A percentile compares a stretch with the other conserved stretches of the same genome.
Conservation (phyloP, 2,888 invertebrate species). For the Drosophila pullipes region DNA sequence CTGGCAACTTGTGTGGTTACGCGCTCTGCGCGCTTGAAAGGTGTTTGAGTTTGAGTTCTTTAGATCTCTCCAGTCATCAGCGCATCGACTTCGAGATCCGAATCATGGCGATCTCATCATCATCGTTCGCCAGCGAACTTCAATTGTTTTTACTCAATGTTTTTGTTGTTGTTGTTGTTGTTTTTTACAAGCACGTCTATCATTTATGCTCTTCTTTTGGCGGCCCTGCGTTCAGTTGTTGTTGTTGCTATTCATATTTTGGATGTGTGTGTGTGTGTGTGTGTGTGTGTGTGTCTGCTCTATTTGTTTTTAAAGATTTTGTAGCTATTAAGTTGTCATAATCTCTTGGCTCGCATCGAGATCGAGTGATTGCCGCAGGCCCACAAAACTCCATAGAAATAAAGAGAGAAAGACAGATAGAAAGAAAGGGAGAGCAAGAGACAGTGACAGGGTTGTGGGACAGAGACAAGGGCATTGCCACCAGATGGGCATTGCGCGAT, state of each 20-base stretch:
- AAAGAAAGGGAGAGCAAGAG: neutral
- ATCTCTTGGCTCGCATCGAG: conserved; percentile 62
- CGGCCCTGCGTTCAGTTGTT: conserved; percentile 45
- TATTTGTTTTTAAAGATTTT: conserved; percentile 70
- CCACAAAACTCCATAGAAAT: conserved; percentile 12
- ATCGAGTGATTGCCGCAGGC: conserved; percentile 66
- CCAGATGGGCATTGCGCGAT: conserved; percentile 49
- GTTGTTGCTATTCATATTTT: conserved; percentile 56
- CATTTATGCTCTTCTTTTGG: conserved; percentile 68
- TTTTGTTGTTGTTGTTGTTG: conserved; percentile 28
- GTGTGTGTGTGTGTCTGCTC: conserved; percentile 61
- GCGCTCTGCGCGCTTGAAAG: conserved; percentile 74
- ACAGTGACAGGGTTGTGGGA: conserved; percentile 1
- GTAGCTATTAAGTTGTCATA: conserved; percentile 78
- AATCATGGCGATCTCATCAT: conserved; percentile 70
- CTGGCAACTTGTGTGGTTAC: conserved; percentile 75
- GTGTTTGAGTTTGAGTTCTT: conserved; percentile 80
- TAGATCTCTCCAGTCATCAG: conserved; percentile 78
- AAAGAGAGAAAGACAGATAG: conserved; percentile 1
- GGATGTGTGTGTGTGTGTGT: conserved; percentile 9
- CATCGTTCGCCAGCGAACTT: conserved; percentile 60
- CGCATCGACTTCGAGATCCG: conserved; percentile 64
- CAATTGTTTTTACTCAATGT: conserved; percentile 66
- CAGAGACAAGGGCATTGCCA: conserved; percentile 47
- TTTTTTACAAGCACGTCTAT: conserved; percentile 73